Evolutionary conservation across 2,888 invertebrate genomes (phyloP), one percentile per base, ranked within the genome.

Genomic region (Lacanobia oleracea): DNA sequence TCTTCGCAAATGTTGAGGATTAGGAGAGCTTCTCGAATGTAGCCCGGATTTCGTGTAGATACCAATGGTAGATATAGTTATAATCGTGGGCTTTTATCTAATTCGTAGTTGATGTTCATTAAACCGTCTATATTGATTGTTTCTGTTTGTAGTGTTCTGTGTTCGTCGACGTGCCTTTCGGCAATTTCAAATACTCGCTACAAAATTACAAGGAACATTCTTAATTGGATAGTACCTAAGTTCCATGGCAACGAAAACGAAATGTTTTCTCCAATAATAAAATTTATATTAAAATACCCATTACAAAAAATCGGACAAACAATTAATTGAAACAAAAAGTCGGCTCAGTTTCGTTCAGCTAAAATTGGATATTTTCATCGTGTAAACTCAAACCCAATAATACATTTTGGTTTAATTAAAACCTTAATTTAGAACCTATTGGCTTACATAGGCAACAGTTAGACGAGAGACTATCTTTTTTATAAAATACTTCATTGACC

Each of bases 241-340:
- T 56, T 27, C 33, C 9, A 33, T 33, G 43, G 45, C 40, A 53
- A 65, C 27, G 8, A 53, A 9, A 73, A 48, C 9, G 4, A 48
- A 65, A 21, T 62, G 1, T 57, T 50, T 37, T 51, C 51, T 37
- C 16, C 18, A 12, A 27, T 57, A 66, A 53, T 23, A 45, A 27
- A 65, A 27, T 7, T 40, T 33, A 84, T 85, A 80, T 72, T 87
- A 77, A 86, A 87, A 86, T 77, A 68, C 78, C 83, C 79, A 86
- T 82, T 66, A 78, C 73, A 81, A 87, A 87, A 87, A 87, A 85
- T 79, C 61, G 53, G 70, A 71, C 72, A 84, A 89, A 85, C 54
- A 88, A 85, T 79, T 86, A 88, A 87, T 87, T 89, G 80, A 84
- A 85, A 85, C 81, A 84, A 75, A 87, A 87, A 85, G 79, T 72